Base-by-base conservation (phyloP, 2,113 vertebrate genomes). In the Brachirus orientalis region DNA sequence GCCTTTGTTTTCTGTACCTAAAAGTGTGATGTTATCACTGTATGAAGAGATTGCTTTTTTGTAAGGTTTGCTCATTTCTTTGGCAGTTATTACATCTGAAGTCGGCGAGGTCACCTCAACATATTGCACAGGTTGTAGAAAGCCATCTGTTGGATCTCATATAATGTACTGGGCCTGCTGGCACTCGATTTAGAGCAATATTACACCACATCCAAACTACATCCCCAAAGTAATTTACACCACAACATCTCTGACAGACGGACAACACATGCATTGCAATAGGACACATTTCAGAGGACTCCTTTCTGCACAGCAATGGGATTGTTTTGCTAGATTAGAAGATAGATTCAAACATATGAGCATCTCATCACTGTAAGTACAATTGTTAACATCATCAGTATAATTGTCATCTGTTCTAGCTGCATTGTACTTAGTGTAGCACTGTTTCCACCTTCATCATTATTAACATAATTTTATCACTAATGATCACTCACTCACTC, bases 81-180 rank as follows among this genome's bases (percentile, higher is more conserved):
- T 66, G 78, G 71, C 86, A 79, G 83, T 90, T 89, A 89, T 90
- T 91, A 87, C 86, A 82, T 79, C 82, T 70, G 67, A 70, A 86
- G 85, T 81, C 75, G 46, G 56, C 60, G 72, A 61, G 88, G 87
- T 89, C 83, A 82, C 38, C 68, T 67, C 79, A 41, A 81, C 84
- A 87, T 86, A 85, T 89, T 90, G 85, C 82, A 63, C 72, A 68
- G 81, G 75, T 86, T 88, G 79, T 71, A 61, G 73, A 77, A 70
- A 84, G 80, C 84, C 86, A 87, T 90, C 90, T 86, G 88, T 83
- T 82, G 45, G 76, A 77, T 75, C 74, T 81, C 82, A 72, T 79
- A 63, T 75, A 60, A 83, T 72, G 69, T 46, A 51, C 71, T 40
- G 17, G 52, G 63, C 80, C 69, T 44, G 18, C 66, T 47, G 72